Evolutionary conservation across 1,140 invertebrate genomes (phyloP), one percentile per base, ranked within the genome.

Genomic region (Atopsyche davidsoni): DNA sequence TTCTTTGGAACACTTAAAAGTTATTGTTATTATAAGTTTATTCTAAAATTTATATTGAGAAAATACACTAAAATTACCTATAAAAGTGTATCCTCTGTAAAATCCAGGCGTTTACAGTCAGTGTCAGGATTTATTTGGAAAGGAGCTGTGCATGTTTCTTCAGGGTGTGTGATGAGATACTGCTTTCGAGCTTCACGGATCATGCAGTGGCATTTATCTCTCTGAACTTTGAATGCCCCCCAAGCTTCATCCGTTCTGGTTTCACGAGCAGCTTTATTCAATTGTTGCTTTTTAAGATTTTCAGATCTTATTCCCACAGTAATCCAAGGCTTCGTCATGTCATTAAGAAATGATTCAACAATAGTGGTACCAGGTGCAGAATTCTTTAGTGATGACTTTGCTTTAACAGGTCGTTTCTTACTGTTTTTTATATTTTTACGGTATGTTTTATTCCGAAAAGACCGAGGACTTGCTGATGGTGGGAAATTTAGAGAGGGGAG

Each of bases 101-200:
- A 43, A 18, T 43, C 41, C 21, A 17, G 17, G 10, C 41, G 10
- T 22, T 43, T 43, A 14, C 41, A 16, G 36, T 43, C 22, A 4
- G 41, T 13, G 11, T 22, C 41, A 22, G 41, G 21, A 7, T 43
- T 28, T 9, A 25, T 28, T 25, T 43, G 9, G 22, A 23, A 43
- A 25, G 41, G 22, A n/a, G 22, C 21, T 25, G 18, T 11, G n/a
- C 16, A 9, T 18, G 36, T 18, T n/a, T n/a, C n/a, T n/a, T n/a
- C n/a, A 44, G 65, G 68, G 40, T 67, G 72, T 44, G 69, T 70
- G 54, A 71, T 75, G 47, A 69, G 57, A 32, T 64, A 64, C 35
- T 62, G 59, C 41, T 52, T 52, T 46, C 65, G 62, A 1, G 66
- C 62, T 13, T 57, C 60, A 40, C 60, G 61, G 45, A 66, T 67